A percentile compares a stretch with the other conserved stretches of the same genome.
Evolutionary conservation across 1,140 invertebrate species (phyloP).

Genomic region (Aradophagus sp.): DNA sequence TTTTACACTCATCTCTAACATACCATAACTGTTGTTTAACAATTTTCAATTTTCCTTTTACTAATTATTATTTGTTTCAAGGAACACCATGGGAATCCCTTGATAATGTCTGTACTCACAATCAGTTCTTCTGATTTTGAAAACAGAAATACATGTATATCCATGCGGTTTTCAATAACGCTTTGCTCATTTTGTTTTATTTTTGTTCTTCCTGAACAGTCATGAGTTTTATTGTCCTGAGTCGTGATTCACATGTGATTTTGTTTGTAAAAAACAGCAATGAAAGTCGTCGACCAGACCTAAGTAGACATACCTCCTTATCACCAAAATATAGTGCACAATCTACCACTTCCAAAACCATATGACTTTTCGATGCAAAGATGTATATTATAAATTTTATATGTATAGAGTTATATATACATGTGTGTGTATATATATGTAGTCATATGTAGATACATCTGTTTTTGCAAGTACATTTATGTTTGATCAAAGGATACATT

Average conservation of each 20-base stretch:
- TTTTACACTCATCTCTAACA: neutral
- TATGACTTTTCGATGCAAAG: conserved; percentile 38
- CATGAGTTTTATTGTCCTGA: too few relatives aligned
- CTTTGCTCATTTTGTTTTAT: too few relatives aligned
- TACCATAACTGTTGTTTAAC: neutral
- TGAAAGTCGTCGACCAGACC: conserved; percentile 32
- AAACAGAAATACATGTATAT: too few relatives aligned
- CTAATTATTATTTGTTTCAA: conserved; percentile 25
- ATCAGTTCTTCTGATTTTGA: too few relatives aligned
- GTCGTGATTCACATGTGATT: too few relatives aligned
- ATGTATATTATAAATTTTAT: conserved; percentile 57
- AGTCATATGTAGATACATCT: conserved; percentile 51
- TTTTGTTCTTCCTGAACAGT: too few relatives aligned
- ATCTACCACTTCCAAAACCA: conserved; percentile 52
- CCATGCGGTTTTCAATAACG: too few relatives aligned
- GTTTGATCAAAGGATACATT: conserved; percentile 10
- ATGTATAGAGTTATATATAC: conserved; percentile 50
- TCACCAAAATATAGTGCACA: conserved; percentile 56
- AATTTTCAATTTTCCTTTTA: neutral
- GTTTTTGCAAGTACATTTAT: conserved; percentile 10
- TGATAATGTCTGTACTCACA: too few relatives aligned
- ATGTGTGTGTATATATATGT: conserved; percentile 54
- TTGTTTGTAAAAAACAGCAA: conserved; percentile 28
- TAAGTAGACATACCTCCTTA: conserved; percentile 51
- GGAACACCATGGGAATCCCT: too few relatives aligned